These are phyloP conservation scores for Psylliodes chrysocephalus DNA, from an alignment of 2,888 invertebrate species.

Conservation along the genomic window DNA sequence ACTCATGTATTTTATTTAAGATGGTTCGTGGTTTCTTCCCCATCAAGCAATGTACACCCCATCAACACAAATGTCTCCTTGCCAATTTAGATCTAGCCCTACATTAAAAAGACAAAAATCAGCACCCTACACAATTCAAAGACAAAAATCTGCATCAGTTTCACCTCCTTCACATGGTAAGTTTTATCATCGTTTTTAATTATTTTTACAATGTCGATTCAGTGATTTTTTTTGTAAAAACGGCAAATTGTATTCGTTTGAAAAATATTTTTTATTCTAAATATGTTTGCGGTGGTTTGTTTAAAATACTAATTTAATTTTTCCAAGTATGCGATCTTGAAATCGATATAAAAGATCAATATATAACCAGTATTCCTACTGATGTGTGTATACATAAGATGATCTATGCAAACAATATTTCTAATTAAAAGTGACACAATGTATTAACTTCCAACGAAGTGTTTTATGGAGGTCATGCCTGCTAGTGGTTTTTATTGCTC, in stretches of 20 bases:
- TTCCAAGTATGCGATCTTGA: constrained; percentile 1
- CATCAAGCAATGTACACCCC: constrained; percentile 63
- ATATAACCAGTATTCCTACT: constrained; percentile 6
- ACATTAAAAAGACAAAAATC: constrained; percentile 56
- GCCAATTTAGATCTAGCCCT: constrained; percentile 56
- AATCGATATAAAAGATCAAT: not conserved
- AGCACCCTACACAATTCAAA: constrained; percentile 62
- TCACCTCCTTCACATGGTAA: constrained; percentile 64
- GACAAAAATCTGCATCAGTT: constrained; percentile 62
- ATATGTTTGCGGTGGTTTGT: not conserved
- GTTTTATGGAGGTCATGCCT: constrained; percentile 12
- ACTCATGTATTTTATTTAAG: constrained; percentile 51
- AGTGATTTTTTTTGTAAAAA: too few relatives aligned
- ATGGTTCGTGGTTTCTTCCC: constrained; percentile 64
- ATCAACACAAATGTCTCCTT: constrained; percentile 58
- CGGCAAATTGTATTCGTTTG: too few relatives aligned
- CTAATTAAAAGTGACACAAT: constrained; percentile 14
- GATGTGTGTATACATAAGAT: constrained; percentile 9
- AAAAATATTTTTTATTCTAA: too few relatives aligned
- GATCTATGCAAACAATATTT: constrained; percentile 11
- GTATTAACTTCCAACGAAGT: constrained; percentile 1
- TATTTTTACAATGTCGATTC: too few relatives aligned
- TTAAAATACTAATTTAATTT: not conserved
- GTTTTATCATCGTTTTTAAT: too few relatives aligned
- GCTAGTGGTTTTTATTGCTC: too few relatives aligned